Percentiles rank a stretch among this genome's conserved stretches.
Conservation (phyloP, 1,140 invertebrate genomes). For the Hetaerina americana region DNA sequence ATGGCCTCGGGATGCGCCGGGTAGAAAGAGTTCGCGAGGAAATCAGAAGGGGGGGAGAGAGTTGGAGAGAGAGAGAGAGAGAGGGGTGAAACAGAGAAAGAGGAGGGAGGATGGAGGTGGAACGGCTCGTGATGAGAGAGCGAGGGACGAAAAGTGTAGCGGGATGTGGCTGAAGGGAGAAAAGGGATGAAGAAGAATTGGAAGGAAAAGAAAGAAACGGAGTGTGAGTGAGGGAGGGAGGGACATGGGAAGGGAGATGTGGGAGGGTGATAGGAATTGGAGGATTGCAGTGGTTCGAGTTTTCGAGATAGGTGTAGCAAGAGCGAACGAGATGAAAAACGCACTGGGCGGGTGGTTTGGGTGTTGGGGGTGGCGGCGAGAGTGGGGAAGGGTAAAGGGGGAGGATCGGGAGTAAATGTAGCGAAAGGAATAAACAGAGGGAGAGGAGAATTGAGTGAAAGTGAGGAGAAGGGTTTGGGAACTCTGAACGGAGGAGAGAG, state of each 20-base stretch:
- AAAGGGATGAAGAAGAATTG: no score
- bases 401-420: background rate
- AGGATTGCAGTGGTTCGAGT: background rate
- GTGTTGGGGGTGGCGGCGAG: background rate
- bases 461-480: background rate
- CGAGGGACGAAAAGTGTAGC: background rate
- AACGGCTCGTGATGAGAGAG: background rate
- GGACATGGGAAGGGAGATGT: background rate
- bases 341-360: background rate
- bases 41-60: background rate
- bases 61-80: background rate
- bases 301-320: background rate
- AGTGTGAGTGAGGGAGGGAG: background rate
- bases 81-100: background rate
- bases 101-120: background rate
- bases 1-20: background rate
- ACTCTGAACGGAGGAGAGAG: background rate
- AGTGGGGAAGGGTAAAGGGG: background rate
- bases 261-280: background rate
- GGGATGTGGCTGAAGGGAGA: background rate
- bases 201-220: no score
- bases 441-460: background rate
- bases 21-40: background rate
- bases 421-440: background rate
- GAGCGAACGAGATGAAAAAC: background rate